Conservation (phyloP, 2,888 invertebrate species). For the Amiota minor region DNA sequence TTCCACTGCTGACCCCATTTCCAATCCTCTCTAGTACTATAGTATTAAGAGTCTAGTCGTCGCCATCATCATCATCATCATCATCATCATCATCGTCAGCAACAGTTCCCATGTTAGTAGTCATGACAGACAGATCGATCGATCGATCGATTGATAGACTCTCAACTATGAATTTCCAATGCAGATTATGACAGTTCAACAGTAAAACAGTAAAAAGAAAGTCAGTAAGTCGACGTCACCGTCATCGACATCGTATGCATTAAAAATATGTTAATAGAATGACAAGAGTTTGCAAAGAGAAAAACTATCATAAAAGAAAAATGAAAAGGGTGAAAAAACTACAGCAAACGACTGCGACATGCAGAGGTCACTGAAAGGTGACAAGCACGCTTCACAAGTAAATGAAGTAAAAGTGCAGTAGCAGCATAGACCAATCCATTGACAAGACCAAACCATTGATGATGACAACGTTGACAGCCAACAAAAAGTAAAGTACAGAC, state of each 20-base stretch:
- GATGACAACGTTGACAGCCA: slow-evolving; percentile 19
- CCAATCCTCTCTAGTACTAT: too few species aligned
- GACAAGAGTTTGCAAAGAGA: slow-evolving; percentile 13
- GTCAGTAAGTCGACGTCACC: background rate
- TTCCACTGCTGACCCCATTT: slow-evolving; percentile 30
- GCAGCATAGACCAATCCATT: slow-evolving; percentile 27
- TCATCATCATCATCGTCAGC: background rate
- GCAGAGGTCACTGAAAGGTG: slow-evolving; percentile 26
- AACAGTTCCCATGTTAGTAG: background rate
- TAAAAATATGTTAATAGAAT: slow-evolving; percentile 28
- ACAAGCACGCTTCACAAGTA: slow-evolving; percentile 29
- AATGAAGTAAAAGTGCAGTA: slow-evolving; percentile 30
- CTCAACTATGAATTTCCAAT: slow-evolving; percentile 17
- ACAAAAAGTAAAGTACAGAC: slow-evolving; percentile 45
- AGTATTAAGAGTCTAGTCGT: background rate
- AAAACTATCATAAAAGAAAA: background rate
- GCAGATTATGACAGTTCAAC: slow-evolving; percentile 27
- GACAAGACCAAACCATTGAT: slow-evolving; percentile 38
- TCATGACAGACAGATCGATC: slow-evolving; percentile 5
- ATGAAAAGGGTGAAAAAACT: background rate
- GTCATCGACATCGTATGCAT: background rate
- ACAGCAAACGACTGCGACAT: slow-evolving; percentile 5
- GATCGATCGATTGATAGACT: slow-evolving; percentile 24
- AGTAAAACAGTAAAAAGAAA: slow-evolving; percentile 26
- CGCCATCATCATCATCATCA: background rate